Base-by-base conservation (phyloP, 2,797 vertebrate genomes). In the Xiphophorus birchmanni region DNA sequence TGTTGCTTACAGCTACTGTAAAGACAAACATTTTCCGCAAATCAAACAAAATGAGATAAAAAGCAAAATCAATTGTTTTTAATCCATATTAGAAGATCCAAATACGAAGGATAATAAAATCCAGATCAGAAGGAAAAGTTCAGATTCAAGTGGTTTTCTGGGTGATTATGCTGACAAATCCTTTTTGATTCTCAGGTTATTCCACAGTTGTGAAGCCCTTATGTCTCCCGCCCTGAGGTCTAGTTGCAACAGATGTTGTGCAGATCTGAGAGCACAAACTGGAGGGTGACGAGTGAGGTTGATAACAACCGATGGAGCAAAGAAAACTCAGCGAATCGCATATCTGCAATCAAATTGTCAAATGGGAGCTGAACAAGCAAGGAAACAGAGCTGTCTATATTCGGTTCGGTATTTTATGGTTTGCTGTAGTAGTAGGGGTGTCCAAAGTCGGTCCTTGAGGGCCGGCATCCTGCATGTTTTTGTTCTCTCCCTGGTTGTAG, bases 1-100 rank as follows among this genome's bases (percentile, higher is more conserved):
- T 58, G 6, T 58, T 32, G 29, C 50, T 63, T 69, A 82, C 84
- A 90, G 76, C 65, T 81, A 74, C 6, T 80, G 48, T 44, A 50
- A 18, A n/a, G 45, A 63, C 29, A 26, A 58, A 76, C 73, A 67
- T 48, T 52, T 13, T 2, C 9, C 37, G 44, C 11, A 65, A 5
- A 32, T 48, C 56, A 69, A 5, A 15, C 5, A 71, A 50, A 75
- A 52, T 45, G 5, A n/a, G 23, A n/a, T 21, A 13, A 40, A 23
- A n/a, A 50, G 2, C 47, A 47, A 44, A 26, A 50, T 56, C 18
- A 69, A 1, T 11, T 80, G 77, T 73, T 56, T 15, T 75, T 69
- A 72, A 9, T 45, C 2, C 26, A 45, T 17, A 72, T 8, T 17
- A 17, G 2, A 44, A 45, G 26, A 29, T 45, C 9, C 12, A 15